Percentiles rank a stretch among this genome's conserved stretches.
These are phyloP conservation scores for Peromyscus melanophrys DNA, from an alignment of 2,797 vertebrate genomes.

Conservation along the genomic window DNA sequence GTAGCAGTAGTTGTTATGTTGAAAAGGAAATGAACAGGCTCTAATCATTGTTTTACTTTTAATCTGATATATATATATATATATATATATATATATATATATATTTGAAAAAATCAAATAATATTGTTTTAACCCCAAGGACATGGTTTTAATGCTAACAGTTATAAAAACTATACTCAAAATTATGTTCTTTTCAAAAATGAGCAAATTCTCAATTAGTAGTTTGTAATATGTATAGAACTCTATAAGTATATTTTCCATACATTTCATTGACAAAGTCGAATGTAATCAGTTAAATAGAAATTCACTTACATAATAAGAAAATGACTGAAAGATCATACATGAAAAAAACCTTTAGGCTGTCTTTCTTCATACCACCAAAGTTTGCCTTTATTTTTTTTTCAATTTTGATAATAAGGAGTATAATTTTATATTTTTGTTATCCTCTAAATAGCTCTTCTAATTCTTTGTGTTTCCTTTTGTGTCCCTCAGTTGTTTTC, in stretches of 20 bases:
- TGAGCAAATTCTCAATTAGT: background rate
- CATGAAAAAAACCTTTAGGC: background rate
- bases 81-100: background rate
- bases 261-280: background rate
- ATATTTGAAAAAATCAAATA: background rate
- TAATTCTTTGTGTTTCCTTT: background rate
- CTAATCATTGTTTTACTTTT: background rate
- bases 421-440: background rate
- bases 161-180: background rate
- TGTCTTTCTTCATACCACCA: background rate
- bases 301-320: background rate
- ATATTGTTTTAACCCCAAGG: background rate
- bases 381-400: background rate
- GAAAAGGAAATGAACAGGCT: background rate
- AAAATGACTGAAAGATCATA: background rate
- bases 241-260: rapidly evolving
- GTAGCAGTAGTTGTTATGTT: background rate
- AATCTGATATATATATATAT: background rate
- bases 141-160: background rate
- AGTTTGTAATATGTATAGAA: background rate
- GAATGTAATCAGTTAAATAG: background rate
- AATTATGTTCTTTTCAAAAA: background rate
- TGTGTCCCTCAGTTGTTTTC: background rate
- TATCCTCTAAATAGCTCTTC: background rate
- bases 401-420: background rate